phyloP scores from a whole-genome alignment of 2,113 vertebrate genomes.

The Paralichthys olivaceus region DNA sequence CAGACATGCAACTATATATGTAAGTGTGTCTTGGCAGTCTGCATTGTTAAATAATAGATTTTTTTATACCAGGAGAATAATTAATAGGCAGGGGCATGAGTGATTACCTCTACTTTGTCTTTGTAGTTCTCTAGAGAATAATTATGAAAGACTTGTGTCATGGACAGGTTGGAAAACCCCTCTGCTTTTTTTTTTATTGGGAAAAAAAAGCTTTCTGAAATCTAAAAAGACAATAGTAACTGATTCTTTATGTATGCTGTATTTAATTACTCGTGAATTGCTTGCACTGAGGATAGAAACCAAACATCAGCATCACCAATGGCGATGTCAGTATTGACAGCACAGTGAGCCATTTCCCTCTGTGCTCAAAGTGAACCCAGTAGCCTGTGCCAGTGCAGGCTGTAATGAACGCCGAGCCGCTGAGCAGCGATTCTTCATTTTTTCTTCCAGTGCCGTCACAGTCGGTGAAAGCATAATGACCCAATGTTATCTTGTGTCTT shows the following conservation, averaged over 20 bases:
- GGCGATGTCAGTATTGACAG: constrained; percentile 42
- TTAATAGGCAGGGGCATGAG: constrained; percentile 6
- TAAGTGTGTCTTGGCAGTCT: constrained; percentile 25
- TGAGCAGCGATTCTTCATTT: constrained; percentile 42
- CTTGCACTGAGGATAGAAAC: constrained; percentile 19
- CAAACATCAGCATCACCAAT: constrained; percentile 35
- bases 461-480: constrained; percentile 47
- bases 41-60: constrained; percentile 44
- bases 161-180: not conserved
- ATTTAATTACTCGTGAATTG: constrained; percentile 4
- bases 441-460: constrained; percentile 34
- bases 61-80: constrained; percentile 23
- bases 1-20: constrained; percentile 42
- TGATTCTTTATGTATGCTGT: not conserved
- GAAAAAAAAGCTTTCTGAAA: not conserved
- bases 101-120: constrained; percentile 10
- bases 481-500: constrained; percentile 37
- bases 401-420: constrained; percentile 48
- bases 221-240: constrained; percentile 3
- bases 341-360: constrained; percentile 41
- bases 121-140: constrained; percentile 16
- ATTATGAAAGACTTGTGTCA: not conserved
- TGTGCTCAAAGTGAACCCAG: constrained; percentile 51
- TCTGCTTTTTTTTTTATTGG: not conserved
- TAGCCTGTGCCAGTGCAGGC: constrained; percentile 55